These are phyloP conservation scores for Latrodectus elegans DNA, from an alignment of 2,888 invertebrate species.

Conservation along the genomic window DNA sequence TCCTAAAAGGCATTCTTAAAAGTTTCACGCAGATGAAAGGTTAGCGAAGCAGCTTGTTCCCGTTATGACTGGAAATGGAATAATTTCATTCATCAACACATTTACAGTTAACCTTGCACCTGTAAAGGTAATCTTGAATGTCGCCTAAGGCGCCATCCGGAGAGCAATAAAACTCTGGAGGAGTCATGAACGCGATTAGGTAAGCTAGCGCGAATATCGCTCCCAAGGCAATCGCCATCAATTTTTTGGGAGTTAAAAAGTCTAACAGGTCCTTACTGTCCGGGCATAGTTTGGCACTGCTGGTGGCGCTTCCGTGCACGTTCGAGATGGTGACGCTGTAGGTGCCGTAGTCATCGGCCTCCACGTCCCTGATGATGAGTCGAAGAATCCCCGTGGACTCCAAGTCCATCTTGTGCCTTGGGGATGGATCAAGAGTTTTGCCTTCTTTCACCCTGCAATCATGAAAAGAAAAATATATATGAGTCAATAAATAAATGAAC, in stretches of 20 bases:
- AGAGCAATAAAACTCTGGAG: conserved; percentile 56
- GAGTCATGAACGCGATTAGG: conserved; percentile 37
- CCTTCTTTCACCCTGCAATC: conserved; percentile 75
- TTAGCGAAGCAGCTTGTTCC: conserved; percentile 38
- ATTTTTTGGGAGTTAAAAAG: conserved; percentile 44
- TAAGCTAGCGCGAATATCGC: conserved; percentile 24
- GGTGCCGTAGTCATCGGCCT: conserved; percentile 84
- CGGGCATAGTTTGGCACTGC: conserved; percentile 80
- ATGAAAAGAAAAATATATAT: neutral
- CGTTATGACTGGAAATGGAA: conserved; percentile 10
- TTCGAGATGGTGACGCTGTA: conserved; percentile 89
- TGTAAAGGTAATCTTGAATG: conserved; percentile 55
- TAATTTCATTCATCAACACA: conserved; percentile 33
- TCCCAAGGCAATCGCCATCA: conserved; percentile 11
- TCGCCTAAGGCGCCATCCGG: conserved; percentile 35
- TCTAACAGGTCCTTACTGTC: conserved; percentile 79
- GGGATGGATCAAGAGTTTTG: conserved; percentile 85
- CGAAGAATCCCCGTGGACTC: conserved; percentile 83
- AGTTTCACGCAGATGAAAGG: conserved; percentile 10
- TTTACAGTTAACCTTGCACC: conserved; percentile 54
- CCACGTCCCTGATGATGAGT: conserved; percentile 84
- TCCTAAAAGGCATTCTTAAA: neutral
- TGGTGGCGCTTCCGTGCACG: conserved; percentile 81
- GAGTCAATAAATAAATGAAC: neutral
- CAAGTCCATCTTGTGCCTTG: conserved; percentile 87